Evolutionary conservation across 2,113 vertebrate species (phyloP).

Genomic region (Oryzias woworae): DNA sequence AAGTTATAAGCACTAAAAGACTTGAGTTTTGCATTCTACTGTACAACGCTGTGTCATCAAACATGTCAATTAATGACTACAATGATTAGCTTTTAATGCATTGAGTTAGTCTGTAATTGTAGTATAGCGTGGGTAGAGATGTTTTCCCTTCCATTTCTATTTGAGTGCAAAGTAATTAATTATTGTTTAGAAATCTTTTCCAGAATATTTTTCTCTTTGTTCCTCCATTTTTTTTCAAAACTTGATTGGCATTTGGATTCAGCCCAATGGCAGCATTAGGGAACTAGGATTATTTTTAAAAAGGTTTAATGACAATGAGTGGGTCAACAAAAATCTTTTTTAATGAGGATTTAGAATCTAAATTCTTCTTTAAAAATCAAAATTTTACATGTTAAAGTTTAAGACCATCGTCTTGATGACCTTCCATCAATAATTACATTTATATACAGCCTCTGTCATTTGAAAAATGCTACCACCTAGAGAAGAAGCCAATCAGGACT

Average conservation of each 20-base stretch:
- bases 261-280: neutral
- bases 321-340: too few relatives aligned
- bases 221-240: neutral
- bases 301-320: too few relatives aligned
- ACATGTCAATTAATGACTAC: slow-evolving; percentile 21
- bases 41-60: slow-evolving; percentile 9
- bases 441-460: too few relatives aligned
- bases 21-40: slow-evolving; percentile 8
- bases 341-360: neutral
- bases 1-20: slow-evolving; percentile 1
- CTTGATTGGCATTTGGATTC: neutral
- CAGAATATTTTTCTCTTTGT: neutral
- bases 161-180: slow-evolving; percentile 28
- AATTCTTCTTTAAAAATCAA: too few relatives aligned
- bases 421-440: too few relatives aligned
- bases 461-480: too few relatives aligned
- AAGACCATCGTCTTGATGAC: too few relatives aligned
- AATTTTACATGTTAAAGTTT: too few relatives aligned
- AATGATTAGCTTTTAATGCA: slow-evolving; percentile 33
- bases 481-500: too few relatives aligned
- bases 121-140: slow-evolving; percentile 15
- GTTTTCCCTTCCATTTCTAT: slow-evolving; percentile 37
- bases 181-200: neutral
- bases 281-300: too few relatives aligned
- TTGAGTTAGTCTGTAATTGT: slow-evolving; percentile 33